Base-by-base conservation (phyloP, 2,797 vertebrate species). In the Hipposideros larvatus region DNA sequence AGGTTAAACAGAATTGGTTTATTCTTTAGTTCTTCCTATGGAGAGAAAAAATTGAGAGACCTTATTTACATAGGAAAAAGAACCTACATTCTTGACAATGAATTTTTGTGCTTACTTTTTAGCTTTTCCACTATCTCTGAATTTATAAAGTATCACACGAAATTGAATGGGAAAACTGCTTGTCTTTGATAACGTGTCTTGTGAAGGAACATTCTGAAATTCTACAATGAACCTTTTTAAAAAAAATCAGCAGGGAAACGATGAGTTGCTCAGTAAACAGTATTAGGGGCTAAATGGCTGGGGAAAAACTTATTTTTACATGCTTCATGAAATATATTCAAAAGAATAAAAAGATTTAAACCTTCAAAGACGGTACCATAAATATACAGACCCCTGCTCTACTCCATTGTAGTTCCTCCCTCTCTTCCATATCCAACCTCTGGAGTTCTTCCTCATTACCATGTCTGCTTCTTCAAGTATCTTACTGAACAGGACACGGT, bases 1-100 rank as follows among this genome's bases (percentile, higher is more conserved):
- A 92, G 86, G 77, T 73, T 96, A 94, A 91, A 91, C 11, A 75
- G 73, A 93, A 94, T 31, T 22, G 48, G 24, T 93, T 93, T 96
- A 75, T 92, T 92, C 59, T 95, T 96, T 85, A 88, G 37, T 46
- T 96, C 65, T 88, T 96, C 57, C 78, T 68, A 80, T 0, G 15
- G 75, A 91, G 65, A 95, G 51, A 91, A 92, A 96, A 96, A 92
- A 83, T 0, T 16, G 77, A 93, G 48, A 92, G 61, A 34, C 28
- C 46, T 87, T 83, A 96, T 91, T 96, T 93, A 90, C 85, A 91
- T 4, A 94, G 70, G 37, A 28, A 91, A 78, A 93, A 46, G 31
- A 87, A 19, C 18, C 37, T n/a, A 46, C 89, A 87, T 88, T 83
- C 88, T 11, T 28, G 57, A 88, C 73, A 83, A 85, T 57, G 26